Base-by-base conservation (phyloP, 1,140 invertebrate genomes). In the Copidosoma floridanum region DNA sequence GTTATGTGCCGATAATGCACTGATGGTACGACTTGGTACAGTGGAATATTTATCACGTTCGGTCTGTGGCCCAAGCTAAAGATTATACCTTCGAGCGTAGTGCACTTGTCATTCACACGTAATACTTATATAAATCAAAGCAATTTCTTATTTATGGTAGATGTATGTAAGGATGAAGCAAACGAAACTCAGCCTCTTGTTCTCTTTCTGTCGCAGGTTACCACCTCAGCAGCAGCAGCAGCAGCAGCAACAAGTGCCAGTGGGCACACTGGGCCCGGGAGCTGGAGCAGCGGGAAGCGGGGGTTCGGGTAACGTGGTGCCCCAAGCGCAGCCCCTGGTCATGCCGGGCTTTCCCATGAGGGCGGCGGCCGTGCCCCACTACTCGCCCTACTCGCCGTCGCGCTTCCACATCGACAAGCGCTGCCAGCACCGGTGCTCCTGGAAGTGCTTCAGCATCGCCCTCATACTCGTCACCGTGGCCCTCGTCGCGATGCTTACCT, bases 361-460 rank as follows among this genome's bases (percentile, higher is more conserved):
- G 66, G 85, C 86, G 57, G 84, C 87, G 63, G 84, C 86, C 51
- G 85, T 88, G 66, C 86, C 88, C 47, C 86, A 91, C 70, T 90
- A 93, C 83, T 86, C 89, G 66, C 85, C 88, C 65, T 92, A 91
- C 81, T 93, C 91, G 64, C 91, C 91, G 71, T 93, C 94, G 64
- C 89, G 93, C 73, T 94, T 95, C 83, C 91, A 93, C 82, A 92
- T 95, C 82, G 91, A 94, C 81, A 95, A 95, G 80, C 86, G 92
- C 61, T 93, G 92, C 79, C 90, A 92, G 71, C 90, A 94, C 72
- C 85, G 91, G 62, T 97, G 93, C 84, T 94, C 92, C 70, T 97
- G 95, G 95, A 94, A 94, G 81, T 96, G 93, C 80, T 88, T 92
- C 73, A 91, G 91, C 74, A 91, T 97, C 77, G 87, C 89, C 64